phyloP scores from a whole-genome alignment of 2,113 vertebrate genomes.

The Anhinga anhinga region DNA sequence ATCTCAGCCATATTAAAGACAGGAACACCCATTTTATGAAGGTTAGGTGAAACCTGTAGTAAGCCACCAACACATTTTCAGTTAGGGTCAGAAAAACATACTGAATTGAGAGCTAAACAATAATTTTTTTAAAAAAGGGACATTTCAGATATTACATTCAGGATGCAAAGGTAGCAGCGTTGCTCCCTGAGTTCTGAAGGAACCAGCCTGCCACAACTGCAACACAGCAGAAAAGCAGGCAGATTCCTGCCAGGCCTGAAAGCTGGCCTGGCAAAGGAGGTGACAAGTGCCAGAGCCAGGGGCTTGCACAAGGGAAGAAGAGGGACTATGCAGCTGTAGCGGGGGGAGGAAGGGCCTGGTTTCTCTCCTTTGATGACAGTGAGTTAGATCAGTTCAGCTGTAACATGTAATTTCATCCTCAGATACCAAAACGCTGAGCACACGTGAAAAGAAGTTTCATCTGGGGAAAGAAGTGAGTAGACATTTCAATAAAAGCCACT shows the following conservation, averaged over 20 bases:
- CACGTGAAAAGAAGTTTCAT: rapidly evolving
- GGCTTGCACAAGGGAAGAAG: not conserved
- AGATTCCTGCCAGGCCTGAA: not conserved
- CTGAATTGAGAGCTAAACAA: not conserved
- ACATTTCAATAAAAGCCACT: not conserved
- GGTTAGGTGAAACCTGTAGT: not conserved
- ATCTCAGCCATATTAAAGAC: not conserved
- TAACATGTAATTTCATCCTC: not conserved
- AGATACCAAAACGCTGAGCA: not conserved
- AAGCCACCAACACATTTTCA: not conserved
- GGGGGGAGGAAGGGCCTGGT: not conserved
- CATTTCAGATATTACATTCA: not conserved
- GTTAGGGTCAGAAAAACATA: not conserved
- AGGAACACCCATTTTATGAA: not conserved
- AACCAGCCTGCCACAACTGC: not conserved
- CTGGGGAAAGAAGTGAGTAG: not conserved
- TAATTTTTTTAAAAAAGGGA: not conserved
- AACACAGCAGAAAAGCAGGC: not conserved
- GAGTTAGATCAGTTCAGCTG: not conserved
- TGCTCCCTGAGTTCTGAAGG: not conserved
- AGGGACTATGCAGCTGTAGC: not conserved
- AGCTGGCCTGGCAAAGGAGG: not conserved
- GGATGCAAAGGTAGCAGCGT: not conserved
- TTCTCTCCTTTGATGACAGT: not conserved
- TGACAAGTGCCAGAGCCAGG: not conserved